Base-by-base conservation (phyloP, 2,113 vertebrate genomes). In the Cheilinus undulatus region DNA sequence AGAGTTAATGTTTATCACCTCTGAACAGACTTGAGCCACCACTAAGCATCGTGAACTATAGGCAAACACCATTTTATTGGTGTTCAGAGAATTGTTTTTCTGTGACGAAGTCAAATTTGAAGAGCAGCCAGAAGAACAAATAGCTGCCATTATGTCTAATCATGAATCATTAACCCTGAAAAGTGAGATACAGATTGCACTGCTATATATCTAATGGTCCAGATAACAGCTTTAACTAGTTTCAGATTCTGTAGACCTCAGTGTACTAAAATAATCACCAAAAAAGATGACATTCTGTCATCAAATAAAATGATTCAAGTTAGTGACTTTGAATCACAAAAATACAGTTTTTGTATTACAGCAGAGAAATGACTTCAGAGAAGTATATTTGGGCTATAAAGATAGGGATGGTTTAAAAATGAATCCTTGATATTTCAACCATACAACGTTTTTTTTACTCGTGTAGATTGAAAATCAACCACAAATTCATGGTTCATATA, bases 21-120 rank as follows among this genome's bases (percentile, higher is more conserved):
- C 51, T 43, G 45, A 46, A 71, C 75, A 65, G 53, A 24, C 45
- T 14, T 48, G 63, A 11, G 1, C 9, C 36, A 10, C 23, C 28
- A 53, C 38, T 70, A 17, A 48, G 28, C 58, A 78, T 80, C 72
- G 80, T 80, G 66, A 76, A 30, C 46, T 53, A 14, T 24, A 22
- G 14, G 49, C 20, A 50, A 69, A 70, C 3, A 14, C 14, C 3
- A n/a, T 63, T 63, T 76, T 43, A 48, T 7, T 52, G 13, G 27
- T 15, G 59, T 63, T 65, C 30, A 0, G 52, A 28, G 8, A 4
- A 2, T 45, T 70, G 71, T 66, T 40, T 28, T n/a, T 54, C 24
- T 49, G 65, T 61, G 51, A 64, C 22, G 36, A 63, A 38, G 27
- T 59, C n/a, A 48, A 4, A 73, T 51, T 30, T 76, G 23, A 77